Percentiles rank a stretch among this genome's conserved stretches.
Evolutionary conservation across 1,140 invertebrate species (phyloP).

Genomic region (Mylabris phalerata): DNA sequence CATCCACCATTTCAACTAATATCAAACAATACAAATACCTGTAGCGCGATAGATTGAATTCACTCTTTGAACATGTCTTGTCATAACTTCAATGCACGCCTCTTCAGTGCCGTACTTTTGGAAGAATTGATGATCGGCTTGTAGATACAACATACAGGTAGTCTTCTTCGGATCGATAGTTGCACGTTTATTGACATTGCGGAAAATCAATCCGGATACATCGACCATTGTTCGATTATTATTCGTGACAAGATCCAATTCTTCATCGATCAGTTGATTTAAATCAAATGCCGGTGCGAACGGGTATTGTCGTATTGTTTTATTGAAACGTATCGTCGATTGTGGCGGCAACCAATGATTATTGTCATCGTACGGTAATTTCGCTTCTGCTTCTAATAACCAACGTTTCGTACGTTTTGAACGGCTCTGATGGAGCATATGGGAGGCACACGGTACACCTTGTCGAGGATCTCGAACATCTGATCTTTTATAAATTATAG

Average conservation of each 20-base stretch:
- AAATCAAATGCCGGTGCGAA: constrained; percentile 30
- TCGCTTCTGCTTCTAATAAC: constrained; percentile 43
- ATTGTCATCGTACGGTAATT: constrained; percentile 33
- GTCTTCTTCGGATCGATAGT: constrained; percentile 73
- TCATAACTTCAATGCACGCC: constrained; percentile 92
- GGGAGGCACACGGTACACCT: constrained; percentile 47
- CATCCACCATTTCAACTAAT: too few relatives aligned
- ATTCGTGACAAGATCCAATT: constrained; percentile 31
- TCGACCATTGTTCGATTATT: constrained; percentile 27
- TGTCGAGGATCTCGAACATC: constrained; percentile 63
- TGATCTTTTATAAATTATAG: constrained; percentile 73
- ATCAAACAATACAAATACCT: constrained; percentile 47
- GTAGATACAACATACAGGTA: constrained; percentile 86
- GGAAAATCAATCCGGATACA: constrained; percentile 40
- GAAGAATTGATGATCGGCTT: constrained; percentile 92
- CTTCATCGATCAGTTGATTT: constrained; percentile 35
- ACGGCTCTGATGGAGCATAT: constrained; percentile 46
- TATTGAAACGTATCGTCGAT: constrained; percentile 3
- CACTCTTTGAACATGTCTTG: constrained; percentile 86
- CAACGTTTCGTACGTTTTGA: constrained; percentile 31
- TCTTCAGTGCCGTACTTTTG: constrained; percentile 88
- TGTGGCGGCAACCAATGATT: constrained; percentile 15
- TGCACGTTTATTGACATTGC: constrained; percentile 63
- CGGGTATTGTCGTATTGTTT: constrained; percentile 18
- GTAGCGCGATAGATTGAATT: constrained; percentile 88